Evolutionary conservation across 2,113 vertebrate species (phyloP).

Genomic region (Oreotrochilus melanogaster): DNA sequence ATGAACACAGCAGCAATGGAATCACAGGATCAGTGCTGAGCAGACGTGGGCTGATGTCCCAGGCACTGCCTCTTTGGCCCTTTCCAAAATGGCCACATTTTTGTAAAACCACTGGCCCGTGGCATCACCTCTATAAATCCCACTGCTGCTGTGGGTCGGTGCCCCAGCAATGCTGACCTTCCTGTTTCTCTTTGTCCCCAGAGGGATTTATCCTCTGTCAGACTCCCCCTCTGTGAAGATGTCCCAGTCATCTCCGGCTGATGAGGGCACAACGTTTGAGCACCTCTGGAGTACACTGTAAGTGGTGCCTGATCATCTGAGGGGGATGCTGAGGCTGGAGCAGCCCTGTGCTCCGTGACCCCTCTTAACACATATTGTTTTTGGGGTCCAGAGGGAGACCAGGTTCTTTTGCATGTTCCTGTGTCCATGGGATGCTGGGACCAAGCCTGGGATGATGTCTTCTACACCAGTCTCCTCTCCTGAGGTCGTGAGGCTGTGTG

Average conservation of each 20-base stretch:
- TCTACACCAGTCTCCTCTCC: neutral
- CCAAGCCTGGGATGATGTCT: neutral
- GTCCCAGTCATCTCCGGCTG: conserved; percentile 85
- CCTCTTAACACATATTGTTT: too few relatives aligned
- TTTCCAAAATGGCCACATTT: neutral
- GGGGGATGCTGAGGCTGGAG: fast-evolving
- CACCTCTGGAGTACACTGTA: conserved; percentile 96
- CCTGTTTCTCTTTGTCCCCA: conserved; percentile 49
- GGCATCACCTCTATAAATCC: neutral
- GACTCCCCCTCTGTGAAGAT: conserved; percentile 83
- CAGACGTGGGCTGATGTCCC: neutral
- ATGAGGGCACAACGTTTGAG: conserved; percentile 92
- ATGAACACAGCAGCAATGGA: neutral
- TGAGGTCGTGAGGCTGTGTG: neutral
- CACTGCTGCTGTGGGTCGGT: neutral
- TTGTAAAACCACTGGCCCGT: fast-evolving
- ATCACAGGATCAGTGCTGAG: neutral
- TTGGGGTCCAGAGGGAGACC: neutral
- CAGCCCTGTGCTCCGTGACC: neutral
- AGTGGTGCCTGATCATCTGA: conserved; percentile 63
- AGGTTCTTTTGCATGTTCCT: neutral
- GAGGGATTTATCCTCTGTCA: conserved; percentile 82
- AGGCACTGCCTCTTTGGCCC: neutral
- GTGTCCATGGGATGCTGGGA: neutral
- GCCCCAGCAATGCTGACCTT: neutral